phyloP scores from a whole-genome alignment of 37 sponge, comb jelly and placozoan genomes.

The Crambe crambe region DNA sequence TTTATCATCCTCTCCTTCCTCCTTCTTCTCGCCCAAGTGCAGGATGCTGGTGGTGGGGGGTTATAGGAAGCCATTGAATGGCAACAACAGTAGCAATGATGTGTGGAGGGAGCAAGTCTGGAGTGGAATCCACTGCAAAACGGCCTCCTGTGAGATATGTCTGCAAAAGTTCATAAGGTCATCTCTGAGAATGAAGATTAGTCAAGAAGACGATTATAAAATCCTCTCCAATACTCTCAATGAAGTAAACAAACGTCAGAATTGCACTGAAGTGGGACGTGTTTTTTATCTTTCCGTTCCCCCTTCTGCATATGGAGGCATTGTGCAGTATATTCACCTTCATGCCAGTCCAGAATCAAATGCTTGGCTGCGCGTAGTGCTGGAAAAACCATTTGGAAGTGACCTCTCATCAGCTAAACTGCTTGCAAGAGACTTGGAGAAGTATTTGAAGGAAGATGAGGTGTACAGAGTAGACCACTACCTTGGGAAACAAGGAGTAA shows the following conservation, averaged over 20 bases:
- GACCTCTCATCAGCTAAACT: conserved; percentile 48
- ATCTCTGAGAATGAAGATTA: conserved; percentile 33
- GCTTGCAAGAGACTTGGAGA: conserved; percentile 25
- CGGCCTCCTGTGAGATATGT: not conserved
- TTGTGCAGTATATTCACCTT: conserved; percentile 38
- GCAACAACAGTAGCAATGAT: not conserved
- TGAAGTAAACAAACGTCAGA: not conserved
- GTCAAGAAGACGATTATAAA: conserved; percentile 37
- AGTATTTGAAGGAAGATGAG: conserved; percentile 52
- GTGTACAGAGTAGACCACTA: conserved; percentile 86
- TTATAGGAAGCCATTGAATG: conserved; percentile 10
- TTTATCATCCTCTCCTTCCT: not conserved
- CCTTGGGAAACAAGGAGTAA: conserved; percentile 67
- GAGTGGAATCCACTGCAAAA: not conserved
- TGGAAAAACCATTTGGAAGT: conserved; percentile 85
- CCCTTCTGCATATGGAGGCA: conserved; percentile 59
- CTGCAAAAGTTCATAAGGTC: not conserved
- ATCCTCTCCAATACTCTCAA: conserved; percentile 11
- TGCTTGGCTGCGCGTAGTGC: conserved; percentile 41
- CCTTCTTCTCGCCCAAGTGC: not conserved
- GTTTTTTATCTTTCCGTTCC: conserved; percentile 86
- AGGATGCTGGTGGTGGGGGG: conserved; percentile 27
- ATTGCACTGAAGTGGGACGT: conserved; percentile 26
- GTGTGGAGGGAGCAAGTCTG: not conserved
- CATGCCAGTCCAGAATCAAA: conserved; percentile 14